These are phyloP conservation scores for Battus philenor DNA, from an alignment of 1,140 invertebrate species.

Conservation along the genomic window DNA sequence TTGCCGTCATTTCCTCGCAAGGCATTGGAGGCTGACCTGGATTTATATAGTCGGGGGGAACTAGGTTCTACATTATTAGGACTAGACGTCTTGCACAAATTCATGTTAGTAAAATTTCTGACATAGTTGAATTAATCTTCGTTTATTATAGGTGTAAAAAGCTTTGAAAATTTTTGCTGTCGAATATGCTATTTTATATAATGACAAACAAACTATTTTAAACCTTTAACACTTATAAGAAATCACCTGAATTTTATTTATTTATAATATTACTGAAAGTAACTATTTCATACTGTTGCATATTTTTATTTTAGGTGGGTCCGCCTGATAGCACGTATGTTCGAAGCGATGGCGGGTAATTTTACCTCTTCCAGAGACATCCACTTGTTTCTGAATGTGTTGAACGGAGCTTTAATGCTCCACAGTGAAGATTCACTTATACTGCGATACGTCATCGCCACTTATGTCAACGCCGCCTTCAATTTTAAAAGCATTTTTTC, in stretches of 20 bases:
- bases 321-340: constrained; percentile 96
- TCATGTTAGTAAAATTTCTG: constrained; percentile 78
- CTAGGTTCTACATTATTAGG: constrained; percentile 95
- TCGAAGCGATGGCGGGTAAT: constrained; percentile 98
- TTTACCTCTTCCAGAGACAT: constrained; percentile 98
- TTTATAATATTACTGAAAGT: no score
- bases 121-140: not conserved
- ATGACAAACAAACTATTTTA: no score
- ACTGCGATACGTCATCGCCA: constrained; percentile 95
- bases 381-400: constrained; percentile 97
- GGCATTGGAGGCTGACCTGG: constrained; percentile 96
- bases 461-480: constrained; percentile 97
- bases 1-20: constrained; percentile 98
- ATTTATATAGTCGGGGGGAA: constrained; percentile 92
- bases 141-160: no score
- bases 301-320: constrained; percentile 85
- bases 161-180: no score
- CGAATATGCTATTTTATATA: no score
- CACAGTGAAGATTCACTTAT: constrained; percentile 98
- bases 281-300: no score
- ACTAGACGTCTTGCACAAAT: constrained; percentile 97
- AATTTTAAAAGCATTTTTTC: constrained; percentile 99
- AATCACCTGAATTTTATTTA: no score
- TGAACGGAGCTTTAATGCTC: constrained; percentile 97
- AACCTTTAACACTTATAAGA: no score